phyloP scores from a whole-genome alignment of 1,140 invertebrate genomes.

The Brachionus rotundiformis region DNA sequence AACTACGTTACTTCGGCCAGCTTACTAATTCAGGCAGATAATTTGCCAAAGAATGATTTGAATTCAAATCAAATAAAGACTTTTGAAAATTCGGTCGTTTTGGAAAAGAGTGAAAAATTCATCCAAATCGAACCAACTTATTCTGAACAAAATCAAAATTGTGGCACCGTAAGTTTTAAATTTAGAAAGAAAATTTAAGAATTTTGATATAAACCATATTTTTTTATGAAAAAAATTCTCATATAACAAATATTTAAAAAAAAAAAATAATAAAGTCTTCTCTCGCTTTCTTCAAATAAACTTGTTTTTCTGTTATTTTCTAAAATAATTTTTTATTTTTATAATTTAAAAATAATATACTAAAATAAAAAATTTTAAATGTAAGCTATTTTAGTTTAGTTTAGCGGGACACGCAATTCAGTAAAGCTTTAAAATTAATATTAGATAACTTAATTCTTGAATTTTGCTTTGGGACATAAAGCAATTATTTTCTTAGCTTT shows the following conservation, averaged over 20 bases:
- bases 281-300: neutral
- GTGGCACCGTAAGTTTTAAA: neutral
- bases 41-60: neutral
- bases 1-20: constrained; percentile 3
- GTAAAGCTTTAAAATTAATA: neutral
- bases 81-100: neutral
- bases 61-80: constrained; percentile 22
- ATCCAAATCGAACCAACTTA: neutral
- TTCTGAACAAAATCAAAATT: neutral
- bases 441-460: neutral
- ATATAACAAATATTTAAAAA: no score
- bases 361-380: neutral
- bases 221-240: no score
- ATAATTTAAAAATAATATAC: neutral
- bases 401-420: neutral
- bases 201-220: no score
- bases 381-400: neutral
- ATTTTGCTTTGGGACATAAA: neutral
- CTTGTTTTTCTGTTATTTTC: neutral
- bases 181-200: neutral
- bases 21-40: neutral
- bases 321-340: neutral
- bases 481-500: neutral
- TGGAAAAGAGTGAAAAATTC: constrained; percentile 23
- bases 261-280: no score